phyloP scores from a whole-genome alignment of 1,140 invertebrate genomes.

The Orius insidiosus region DNA sequence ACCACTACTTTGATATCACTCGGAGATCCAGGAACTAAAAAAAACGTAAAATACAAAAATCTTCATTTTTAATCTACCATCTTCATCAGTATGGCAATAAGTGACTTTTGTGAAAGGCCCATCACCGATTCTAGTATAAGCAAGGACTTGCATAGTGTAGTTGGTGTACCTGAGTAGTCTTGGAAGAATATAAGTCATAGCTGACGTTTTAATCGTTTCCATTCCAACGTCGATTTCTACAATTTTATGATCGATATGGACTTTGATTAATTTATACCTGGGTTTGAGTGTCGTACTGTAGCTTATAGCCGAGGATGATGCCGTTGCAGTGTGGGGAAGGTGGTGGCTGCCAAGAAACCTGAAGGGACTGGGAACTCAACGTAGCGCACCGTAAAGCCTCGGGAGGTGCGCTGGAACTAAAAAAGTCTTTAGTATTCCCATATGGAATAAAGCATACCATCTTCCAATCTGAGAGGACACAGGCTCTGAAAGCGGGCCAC shows the following conservation, averaged over 20 bases:
- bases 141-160: constrained; percentile 77
- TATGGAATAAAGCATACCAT: constrained; percentile 35
- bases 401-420: constrained; percentile 52
- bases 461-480: constrained; percentile 58
- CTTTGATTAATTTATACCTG: too few relatives aligned
- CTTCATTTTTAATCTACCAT: constrained; percentile 40
- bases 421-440: constrained; percentile 16
- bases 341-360: constrained; percentile 69
- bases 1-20: constrained; percentile 56
- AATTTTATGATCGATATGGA: background rate
- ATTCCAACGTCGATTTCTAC: constrained; percentile 17
- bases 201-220: constrained; percentile 39
- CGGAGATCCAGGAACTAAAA: constrained; percentile 60
- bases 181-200: constrained; percentile 43
- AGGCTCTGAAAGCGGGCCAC: constrained; percentile 58
- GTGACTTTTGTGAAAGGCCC: constrained; percentile 65
- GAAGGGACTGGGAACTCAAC: constrained; percentile 49
- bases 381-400: constrained; percentile 54
- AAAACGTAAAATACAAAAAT: background rate
- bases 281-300: constrained; percentile 43
- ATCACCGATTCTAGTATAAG: constrained; percentile 74
- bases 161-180: constrained; percentile 74
- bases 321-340: constrained; percentile 60
- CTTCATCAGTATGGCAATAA: constrained; percentile 79
- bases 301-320: constrained; percentile 66